phyloP scores from a whole-genome alignment of 2,888 invertebrate genomes.

The Yponomeuta evonymella region DNA sequence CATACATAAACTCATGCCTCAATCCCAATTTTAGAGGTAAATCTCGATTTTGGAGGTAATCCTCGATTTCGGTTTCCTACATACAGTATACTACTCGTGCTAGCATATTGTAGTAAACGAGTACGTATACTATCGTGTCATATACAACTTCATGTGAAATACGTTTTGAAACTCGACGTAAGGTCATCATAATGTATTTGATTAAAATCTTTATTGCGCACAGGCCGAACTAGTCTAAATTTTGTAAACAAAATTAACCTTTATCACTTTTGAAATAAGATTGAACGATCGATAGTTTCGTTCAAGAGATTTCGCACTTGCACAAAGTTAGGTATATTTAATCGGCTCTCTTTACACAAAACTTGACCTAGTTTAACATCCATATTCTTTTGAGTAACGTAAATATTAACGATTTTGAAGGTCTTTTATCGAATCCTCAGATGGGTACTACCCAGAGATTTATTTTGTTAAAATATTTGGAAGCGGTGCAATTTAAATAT shows the following conservation, averaged over 20 bases:
- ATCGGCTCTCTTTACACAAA: not conserved
- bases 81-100: too few relatives aligned
- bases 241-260: slow-evolving; percentile 4
- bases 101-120: too few relatives aligned
- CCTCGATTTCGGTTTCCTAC: too few relatives aligned
- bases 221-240: not conserved
- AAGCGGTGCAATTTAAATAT: too few relatives aligned
- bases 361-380: not conserved
- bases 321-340: not conserved
- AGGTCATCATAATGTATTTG: not conserved
- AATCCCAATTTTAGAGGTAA: too few relatives aligned
- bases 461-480: too few relatives aligned
- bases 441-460: too few relatives aligned
- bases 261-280: not conserved
- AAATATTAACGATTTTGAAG: not conserved
- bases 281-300: not conserved
- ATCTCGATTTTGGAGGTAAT: too few relatives aligned
- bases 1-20: too few relatives aligned
- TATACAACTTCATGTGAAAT: not conserved
- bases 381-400: not conserved
- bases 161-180: not conserved
- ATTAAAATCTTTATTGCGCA: not conserved
- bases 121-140: too few relatives aligned
- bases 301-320: slow-evolving; percentile 8
- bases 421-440: not conserved